Conservation (phyloP, 2,888 invertebrate species). For the Leptinotarsa haldemani region DNA sequence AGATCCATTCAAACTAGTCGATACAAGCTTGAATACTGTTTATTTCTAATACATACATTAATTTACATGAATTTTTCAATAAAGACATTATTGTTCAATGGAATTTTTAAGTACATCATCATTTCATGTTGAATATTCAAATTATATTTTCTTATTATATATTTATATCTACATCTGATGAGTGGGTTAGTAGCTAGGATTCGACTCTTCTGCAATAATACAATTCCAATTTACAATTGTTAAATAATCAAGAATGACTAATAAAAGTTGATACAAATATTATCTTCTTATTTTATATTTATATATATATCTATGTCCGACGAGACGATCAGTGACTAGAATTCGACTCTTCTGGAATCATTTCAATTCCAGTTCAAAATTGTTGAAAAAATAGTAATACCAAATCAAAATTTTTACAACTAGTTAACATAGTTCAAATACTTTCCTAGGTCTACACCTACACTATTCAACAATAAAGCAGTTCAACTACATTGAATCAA, state of each 20-base stretch:
- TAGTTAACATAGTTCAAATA: slow-evolving; percentile 38
- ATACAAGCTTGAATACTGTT: slow-evolving; percentile 36
- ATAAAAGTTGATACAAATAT: slow-evolving; percentile 32
- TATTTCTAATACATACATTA: slow-evolving; percentile 39
- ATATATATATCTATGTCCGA: slow-evolving; percentile 34
- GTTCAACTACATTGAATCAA: slow-evolving; percentile 19
- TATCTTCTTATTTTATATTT: slow-evolving; percentile 27
- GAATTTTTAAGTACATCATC: too few species aligned
- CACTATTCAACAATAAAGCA: slow-evolving; percentile 31
- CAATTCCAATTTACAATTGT: slow-evolving; percentile 34
- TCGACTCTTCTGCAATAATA: slow-evolving; percentile 39
- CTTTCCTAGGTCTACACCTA: slow-evolving; percentile 20
- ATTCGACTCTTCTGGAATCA: slow-evolving; percentile 41
- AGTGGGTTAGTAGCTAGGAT: slow-evolving; percentile 44
- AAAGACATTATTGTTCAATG: slow-evolving; percentile 17
- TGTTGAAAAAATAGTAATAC: slow-evolving; percentile 25
- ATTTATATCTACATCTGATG: slow-evolving; percentile 33
- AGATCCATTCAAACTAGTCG: slow-evolving; percentile 1
- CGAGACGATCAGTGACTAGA: slow-evolving; percentile 44
- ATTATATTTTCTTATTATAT: slow-evolving; percentile 28
- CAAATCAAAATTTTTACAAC: slow-evolving; percentile 33
- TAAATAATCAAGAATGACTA: slow-evolving; percentile 26
- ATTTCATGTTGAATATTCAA: slow-evolving; percentile 20
- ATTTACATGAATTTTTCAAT: slow-evolving; percentile 36
- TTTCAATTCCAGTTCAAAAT: slow-evolving; percentile 36